Conservation (phyloP, 2,113 vertebrate species). For the Trichomycterus rosablanca region DNA sequence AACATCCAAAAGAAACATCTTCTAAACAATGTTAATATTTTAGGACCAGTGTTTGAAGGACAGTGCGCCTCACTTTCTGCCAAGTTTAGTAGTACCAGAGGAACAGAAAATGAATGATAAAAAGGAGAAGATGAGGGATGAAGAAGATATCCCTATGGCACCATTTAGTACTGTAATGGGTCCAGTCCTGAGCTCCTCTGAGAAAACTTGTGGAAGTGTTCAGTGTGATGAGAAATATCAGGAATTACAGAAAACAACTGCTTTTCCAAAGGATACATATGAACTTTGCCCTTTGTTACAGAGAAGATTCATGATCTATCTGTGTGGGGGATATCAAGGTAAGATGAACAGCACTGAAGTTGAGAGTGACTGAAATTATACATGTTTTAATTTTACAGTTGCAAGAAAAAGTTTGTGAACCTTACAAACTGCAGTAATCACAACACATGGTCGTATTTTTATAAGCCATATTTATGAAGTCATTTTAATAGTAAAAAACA, state of each 20-base stretch:
- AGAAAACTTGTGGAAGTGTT: not conserved
- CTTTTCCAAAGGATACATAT: constrained; percentile 33
- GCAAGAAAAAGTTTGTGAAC: too few species aligned
- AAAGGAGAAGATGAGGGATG: not conserved
- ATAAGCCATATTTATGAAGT: too few species aligned
- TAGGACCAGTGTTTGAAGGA: constrained; percentile 30
- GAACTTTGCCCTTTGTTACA: constrained; percentile 29
- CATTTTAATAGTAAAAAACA: too few species aligned
- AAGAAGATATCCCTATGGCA: not conserved
- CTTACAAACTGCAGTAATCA: too few species aligned
- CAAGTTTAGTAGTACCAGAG: constrained; percentile 10
- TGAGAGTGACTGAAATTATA: not conserved
- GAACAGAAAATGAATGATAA: too few species aligned
- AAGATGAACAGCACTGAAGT: constrained; percentile 4
- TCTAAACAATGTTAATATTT: constrained; percentile 2
- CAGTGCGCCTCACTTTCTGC: constrained; percentile 9
- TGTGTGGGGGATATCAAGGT: constrained; percentile 67
- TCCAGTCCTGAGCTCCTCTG: constrained; percentile 7
- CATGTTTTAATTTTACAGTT: too few species aligned
- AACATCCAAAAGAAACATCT: not conserved
- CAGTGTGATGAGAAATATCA: not conserved
- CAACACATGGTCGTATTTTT: too few species aligned
- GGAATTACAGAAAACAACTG: not conserved
- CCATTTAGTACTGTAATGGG: constrained; percentile 7
- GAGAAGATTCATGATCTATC: constrained; percentile 59